phyloP scores from a whole-genome alignment of 2,888 invertebrate genomes.

The Drosophila tanythrix region DNA sequence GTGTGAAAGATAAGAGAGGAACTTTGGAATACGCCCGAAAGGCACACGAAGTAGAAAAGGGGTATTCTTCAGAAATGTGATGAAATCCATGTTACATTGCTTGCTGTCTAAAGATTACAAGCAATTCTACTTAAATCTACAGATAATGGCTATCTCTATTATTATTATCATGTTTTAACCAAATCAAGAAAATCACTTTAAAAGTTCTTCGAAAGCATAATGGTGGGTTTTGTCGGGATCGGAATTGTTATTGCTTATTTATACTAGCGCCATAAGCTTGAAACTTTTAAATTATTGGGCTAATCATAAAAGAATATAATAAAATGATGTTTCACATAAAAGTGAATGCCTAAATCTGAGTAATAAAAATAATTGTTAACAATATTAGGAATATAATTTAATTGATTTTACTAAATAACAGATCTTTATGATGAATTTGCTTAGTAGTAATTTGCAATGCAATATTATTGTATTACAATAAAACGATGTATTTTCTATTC shows the following conservation, averaged over 20 bases:
- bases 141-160: not conserved
- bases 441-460: not conserved
- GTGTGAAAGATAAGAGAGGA: constrained; percentile 13
- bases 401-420: not conserved
- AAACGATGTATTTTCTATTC: not conserved
- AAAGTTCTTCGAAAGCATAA: not conserved
- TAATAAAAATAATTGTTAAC: not conserved
- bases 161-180: not conserved
- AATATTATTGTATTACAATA: not conserved
- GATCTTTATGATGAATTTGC: not conserved
- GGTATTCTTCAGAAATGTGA: not conserved
- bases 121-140: not conserved
- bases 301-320: not conserved
- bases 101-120: not conserved
- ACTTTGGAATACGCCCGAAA: not conserved
- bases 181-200: not conserved
- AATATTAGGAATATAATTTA: not conserved
- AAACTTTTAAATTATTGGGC: not conserved
- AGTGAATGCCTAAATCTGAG: not conserved
- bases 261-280: not conserved
- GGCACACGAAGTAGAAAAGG: not conserved
- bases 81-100: not conserved
- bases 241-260: too few species aligned
- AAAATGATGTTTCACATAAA: not conserved
- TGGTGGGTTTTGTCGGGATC: not conserved